phyloP scores from a whole-genome alignment of 2,113 vertebrate genomes.

The Antechinus stuartii region DNA sequence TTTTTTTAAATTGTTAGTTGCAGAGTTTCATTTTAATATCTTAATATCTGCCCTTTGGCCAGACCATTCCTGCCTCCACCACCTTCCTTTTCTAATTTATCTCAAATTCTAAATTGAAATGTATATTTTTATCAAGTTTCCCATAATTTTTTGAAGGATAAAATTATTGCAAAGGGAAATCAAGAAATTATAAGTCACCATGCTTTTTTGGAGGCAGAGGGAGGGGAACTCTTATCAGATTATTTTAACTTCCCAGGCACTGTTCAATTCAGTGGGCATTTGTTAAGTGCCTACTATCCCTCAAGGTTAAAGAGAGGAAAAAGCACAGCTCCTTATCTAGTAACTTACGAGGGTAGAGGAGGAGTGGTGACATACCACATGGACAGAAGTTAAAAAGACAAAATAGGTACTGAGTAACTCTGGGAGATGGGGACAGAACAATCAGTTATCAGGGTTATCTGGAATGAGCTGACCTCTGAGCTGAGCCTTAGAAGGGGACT shows the following conservation, averaged over 20 bases:
- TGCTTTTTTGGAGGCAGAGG: neutral
- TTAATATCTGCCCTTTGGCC: neutral
- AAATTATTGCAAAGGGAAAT: neutral
- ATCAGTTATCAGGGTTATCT: neutral
- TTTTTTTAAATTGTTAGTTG: too few species aligned
- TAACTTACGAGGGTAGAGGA: neutral
- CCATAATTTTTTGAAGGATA: neutral
- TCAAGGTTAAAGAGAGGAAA: neutral
- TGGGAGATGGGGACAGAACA: neutral
- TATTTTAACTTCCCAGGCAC: neutral
- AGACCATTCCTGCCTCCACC: neutral
- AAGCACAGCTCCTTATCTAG: neutral
- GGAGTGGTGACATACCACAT: neutral
- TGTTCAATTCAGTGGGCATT: neutral
- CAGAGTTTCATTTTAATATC: neutral
- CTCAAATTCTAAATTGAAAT: neutral
- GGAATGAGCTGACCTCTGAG: too few species aligned
- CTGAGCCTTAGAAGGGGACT: too few species aligned
- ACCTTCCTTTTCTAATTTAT: neutral
- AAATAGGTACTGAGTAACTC: neutral
- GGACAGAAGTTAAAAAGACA: neutral
- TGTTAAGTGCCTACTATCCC: neutral
- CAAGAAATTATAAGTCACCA: neutral
- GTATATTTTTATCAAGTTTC: neutral
- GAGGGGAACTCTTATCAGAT: neutral